These are phyloP conservation scores for Phymatocera aterrima DNA, from an alignment of 2,888 invertebrate genomes.

Conservation along the genomic window DNA sequence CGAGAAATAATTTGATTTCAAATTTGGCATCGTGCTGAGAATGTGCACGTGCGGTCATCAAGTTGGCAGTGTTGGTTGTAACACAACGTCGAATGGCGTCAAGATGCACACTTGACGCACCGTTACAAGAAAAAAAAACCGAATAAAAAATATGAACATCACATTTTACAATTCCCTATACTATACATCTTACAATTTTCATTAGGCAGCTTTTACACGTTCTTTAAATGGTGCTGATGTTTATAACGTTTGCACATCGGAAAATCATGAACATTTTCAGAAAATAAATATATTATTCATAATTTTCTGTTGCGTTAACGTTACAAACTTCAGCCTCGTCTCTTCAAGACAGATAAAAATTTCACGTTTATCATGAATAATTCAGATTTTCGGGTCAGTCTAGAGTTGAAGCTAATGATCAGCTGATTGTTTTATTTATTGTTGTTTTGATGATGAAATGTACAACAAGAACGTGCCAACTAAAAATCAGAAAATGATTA, in stretches of 20 bases:
- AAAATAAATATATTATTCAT: constrained; percentile 40
- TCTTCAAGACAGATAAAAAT: too few relatives aligned
- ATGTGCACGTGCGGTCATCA: constrained; percentile 49
- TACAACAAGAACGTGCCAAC: not conserved
- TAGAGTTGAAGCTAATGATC: too few relatives aligned
- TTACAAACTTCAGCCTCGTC: not conserved
- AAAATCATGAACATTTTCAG: too few relatives aligned
- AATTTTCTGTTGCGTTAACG: not conserved
- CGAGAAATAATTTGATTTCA: not conserved
- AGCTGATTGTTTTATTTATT: too few relatives aligned
- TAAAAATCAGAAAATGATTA: not conserved
- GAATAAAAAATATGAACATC: not conserved
- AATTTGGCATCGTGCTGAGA: constrained; percentile 27
- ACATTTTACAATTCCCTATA: constrained; percentile 25
- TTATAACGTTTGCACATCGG: too few relatives aligned
- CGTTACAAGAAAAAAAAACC: constrained; percentile 47
- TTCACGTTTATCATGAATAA: too few relatives aligned
- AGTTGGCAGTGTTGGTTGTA: constrained; percentile 52
- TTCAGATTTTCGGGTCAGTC: too few relatives aligned
- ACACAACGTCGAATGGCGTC: constrained; percentile 51
- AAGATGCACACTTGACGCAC: constrained; percentile 46
- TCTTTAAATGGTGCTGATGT: not conserved
- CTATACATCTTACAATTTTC: constrained; percentile 18
- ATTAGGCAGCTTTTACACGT: not conserved
- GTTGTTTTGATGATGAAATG: too few relatives aligned